Percentiles rank a stretch among this genome's conserved stretches.
These are phyloP conservation scores for Protaetia brevitarsis DNA, from an alignment of 1,140 invertebrate genomes.

Conservation along the genomic window DNA sequence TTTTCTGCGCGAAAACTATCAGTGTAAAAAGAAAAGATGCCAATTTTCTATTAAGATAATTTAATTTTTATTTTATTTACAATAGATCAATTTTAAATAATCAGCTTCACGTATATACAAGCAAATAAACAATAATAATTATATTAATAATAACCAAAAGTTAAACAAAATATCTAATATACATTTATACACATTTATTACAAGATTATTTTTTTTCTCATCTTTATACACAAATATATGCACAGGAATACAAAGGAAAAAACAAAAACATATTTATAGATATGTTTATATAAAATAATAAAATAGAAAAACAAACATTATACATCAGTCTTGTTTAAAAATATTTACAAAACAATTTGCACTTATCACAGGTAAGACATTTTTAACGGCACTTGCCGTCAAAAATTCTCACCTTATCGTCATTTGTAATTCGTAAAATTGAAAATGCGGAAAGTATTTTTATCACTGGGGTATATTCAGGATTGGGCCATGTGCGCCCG, in stretches of 20 bases:
- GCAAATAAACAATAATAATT: slow-evolving; percentile 10
- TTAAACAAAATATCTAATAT: background rate
- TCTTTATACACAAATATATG: background rate
- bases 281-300: slow-evolving; percentile 11
- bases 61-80: slow-evolving; percentile 1
- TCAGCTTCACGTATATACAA: background rate
- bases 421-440: no score
- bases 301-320: slow-evolving; percentile 17
- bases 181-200: background rate
- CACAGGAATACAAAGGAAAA: background rate
- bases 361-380: background rate
- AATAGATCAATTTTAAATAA: slow-evolving; percentile 12
- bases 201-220: background rate
- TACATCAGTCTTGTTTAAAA: slow-evolving; percentile 24
- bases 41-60: slow-evolving; percentile 8
- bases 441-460: background rate
- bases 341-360: slow-evolving; percentile 21
- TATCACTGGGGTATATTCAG: slow-evolving; percentile 22
- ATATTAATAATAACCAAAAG: background rate
- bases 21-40: no score
- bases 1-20: no score
- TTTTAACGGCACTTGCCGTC: background rate
- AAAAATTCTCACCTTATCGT: background rate
- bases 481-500: slow-evolving; percentile 29
- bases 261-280: slow-evolving; percentile 1